Evolutionary conservation across 30 jellyfish, hydroid and myxozoan genomes (phyloP), one percentile per base, ranked within the genome.

Genomic region (Aurelia aurita complex sp. Pacific): DNA sequence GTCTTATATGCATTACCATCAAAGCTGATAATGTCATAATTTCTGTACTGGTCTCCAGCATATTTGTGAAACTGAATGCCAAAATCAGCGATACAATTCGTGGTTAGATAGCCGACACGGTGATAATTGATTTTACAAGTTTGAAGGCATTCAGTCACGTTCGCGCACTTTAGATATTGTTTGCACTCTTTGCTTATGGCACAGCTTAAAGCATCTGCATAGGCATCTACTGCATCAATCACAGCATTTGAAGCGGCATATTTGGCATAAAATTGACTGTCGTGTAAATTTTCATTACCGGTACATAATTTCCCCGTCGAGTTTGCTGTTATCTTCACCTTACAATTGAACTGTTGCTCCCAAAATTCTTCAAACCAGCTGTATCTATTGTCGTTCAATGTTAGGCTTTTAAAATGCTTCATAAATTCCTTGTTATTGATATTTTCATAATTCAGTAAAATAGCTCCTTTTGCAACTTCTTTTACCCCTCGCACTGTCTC

Each of bases 331-430:
- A 0, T 36, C 29, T 34, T 8, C 17, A 19, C 6, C 8, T 54
- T 29, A 34, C 95, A 86, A 60, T 67, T 43, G 57, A 86, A 86
- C 12, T 72, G 66, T 16, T 86, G 68, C 36, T 86, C 86, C 95
- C 95, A 86, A 50, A 86, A 86, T 66, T 63, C 79, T 50, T 68
- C 69, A 59, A 86, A 86, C 95, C 95, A 86, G 11, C 82, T 75
- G 32, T 71, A 86, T 42, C 59, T 76, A 11, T 64, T 40, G 0
- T 51, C 19, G 10, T 50, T 64, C 33, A 61, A 72, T 75, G 53
- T 86, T 50, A 86, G 79, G 15, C 64, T 23, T 12, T 63, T 75
- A 61, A 86, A 74, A 86, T 86, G 54, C 35, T 36, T 53, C 61
- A 38, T 40, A 64, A 74, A 86, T 2, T 67, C 53, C 0, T 7